Conservation (phyloP, 2,888 invertebrate genomes). For the Metalampra italica region DNA sequence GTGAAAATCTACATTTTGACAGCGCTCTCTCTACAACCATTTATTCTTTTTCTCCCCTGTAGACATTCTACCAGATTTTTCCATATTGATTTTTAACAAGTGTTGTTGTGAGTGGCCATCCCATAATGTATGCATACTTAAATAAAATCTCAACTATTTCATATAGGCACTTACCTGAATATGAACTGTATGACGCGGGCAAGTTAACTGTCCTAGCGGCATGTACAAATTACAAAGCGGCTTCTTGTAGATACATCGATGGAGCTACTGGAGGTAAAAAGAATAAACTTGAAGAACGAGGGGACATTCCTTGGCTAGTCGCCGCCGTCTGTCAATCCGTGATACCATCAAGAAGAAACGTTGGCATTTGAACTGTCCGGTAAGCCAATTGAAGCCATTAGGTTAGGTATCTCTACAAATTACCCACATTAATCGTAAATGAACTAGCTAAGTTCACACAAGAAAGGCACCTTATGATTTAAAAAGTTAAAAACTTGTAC, state of each 20-base stretch:
- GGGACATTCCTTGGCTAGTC: constrained; percentile 36
- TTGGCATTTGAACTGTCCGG: constrained; percentile 35
- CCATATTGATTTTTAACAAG: no score
- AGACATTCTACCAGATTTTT: no score
- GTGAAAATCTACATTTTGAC: no score
- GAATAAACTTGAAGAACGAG: constrained; percentile 25
- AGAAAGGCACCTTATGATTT: no score
- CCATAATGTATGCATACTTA: background rate
- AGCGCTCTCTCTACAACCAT: no score
- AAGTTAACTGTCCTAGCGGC: background rate
- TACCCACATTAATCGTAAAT: no score
- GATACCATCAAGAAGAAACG: constrained; percentile 48
- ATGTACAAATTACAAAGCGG: background rate
- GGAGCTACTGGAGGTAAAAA: constrained; percentile 10
- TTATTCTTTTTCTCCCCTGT: no score
- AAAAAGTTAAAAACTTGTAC: no score
- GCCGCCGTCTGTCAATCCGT: constrained; percentile 39
- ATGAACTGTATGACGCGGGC: background rate
- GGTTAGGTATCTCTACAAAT: no score
- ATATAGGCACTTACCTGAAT: background rate
- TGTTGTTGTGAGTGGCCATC: background rate
- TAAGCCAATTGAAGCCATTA: background rate
- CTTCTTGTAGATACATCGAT: background rate
- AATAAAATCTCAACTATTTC: background rate
- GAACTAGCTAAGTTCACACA: no score